Evolutionary conservation across 2,888 invertebrate genomes (phyloP).

Genomic region (Cryptus viduatorius): DNA sequence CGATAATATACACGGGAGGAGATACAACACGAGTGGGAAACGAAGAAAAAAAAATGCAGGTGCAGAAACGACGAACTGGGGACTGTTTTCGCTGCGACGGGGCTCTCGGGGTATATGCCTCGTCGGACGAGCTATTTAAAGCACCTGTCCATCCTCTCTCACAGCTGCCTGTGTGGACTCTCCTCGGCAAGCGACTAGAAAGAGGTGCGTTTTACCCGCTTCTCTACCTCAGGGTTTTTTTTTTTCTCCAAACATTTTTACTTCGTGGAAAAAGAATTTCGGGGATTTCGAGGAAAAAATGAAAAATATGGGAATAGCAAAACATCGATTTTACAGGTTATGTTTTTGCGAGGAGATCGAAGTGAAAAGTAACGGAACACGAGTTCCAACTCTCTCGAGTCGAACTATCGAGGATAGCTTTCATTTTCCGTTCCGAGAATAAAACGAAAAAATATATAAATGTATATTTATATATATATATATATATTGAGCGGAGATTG

Average conservation of each 20-base stretch:
- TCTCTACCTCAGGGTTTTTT: not conserved
- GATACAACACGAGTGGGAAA: not conserved
- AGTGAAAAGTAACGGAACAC: not conserved
- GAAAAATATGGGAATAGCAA: not conserved
- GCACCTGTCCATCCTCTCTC: slow-evolving; percentile 57
- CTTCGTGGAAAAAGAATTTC: not conserved
- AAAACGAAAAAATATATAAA: not conserved
- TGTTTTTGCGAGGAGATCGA: not conserved
- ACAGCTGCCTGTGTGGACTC: slow-evolving; percentile 53
- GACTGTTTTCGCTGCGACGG: not conserved
- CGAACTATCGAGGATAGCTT: not conserved
- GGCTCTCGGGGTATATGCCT: slow-evolving; percentile 17
- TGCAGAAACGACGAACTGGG: slow-evolving; percentile 13
- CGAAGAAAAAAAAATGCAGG: slow-evolving; percentile 33
- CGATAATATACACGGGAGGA: slow-evolving; percentile 18
- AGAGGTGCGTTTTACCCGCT: slow-evolving; percentile 8
- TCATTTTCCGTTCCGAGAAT: slow-evolving; percentile 11
- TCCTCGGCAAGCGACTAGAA: slow-evolving; percentile 8
- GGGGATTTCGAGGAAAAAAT: not conserved
- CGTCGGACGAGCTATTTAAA: slow-evolving; percentile 60
- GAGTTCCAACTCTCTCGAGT: not conserved
- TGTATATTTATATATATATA: no score
- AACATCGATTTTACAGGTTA: not conserved
- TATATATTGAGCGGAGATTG: not conserved
- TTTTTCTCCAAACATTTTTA: not conserved